These are phyloP conservation scores for Triops cancriformis DNA, from an alignment of 1,140 invertebrate genomes.

Conservation along the genomic window DNA sequence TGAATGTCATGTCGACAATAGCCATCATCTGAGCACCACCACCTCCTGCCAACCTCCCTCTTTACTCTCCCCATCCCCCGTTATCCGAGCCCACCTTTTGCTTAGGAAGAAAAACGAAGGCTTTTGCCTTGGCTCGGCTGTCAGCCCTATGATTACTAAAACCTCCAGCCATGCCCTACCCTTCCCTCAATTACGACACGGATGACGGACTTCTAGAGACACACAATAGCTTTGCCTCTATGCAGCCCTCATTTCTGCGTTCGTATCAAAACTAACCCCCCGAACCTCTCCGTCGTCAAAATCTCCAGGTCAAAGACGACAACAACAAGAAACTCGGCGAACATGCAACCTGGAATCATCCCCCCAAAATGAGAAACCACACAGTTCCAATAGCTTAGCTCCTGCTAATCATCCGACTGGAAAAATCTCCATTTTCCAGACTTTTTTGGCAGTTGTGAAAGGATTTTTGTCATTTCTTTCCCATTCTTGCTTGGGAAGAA, in stretches of 20 bases:
- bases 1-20: conserved; percentile 6
- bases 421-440: background rate
- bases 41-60: too few relatives aligned
- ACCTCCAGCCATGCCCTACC: conserved; percentile 2
- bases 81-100: background rate
- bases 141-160: conserved; percentile 14
- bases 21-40: background rate
- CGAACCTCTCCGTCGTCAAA: background rate
- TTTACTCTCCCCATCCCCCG: background rate
- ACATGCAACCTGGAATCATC: background rate
- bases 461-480: background rate
- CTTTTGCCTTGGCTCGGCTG: background rate
- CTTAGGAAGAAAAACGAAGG: background rate
- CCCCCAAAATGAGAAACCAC: background rate
- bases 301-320: background rate
- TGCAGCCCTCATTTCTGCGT: background rate
- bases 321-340: background rate
- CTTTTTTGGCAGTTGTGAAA: background rate
- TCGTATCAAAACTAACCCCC: background rate
- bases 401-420: background rate
- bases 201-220: background rate
- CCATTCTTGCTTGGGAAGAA: background rate
- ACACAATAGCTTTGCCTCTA: conserved; percentile 1
- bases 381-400: background rate
- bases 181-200: background rate